These are phyloP conservation scores for Helicoverpa assulta DNA, from an alignment of 2,888 invertebrate species.

Conservation along the genomic window DNA sequence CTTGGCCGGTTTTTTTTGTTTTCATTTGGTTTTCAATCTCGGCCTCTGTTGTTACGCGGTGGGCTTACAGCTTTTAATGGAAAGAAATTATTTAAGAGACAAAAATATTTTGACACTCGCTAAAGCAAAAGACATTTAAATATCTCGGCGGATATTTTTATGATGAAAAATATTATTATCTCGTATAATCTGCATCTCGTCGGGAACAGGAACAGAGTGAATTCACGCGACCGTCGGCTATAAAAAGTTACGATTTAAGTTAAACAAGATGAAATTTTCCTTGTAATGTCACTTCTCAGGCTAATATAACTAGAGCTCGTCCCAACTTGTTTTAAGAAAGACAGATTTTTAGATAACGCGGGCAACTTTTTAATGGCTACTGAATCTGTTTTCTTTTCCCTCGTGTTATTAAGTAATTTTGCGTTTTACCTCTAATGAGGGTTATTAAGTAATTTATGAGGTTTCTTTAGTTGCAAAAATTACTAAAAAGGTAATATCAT, in stretches of 20 bases:
- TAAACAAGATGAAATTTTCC: conserved; percentile 78
- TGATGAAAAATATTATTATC: conserved; percentile 49
- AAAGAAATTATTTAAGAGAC: conserved; percentile 35
- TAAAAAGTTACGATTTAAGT: conserved; percentile 79
- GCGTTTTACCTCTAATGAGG: conserved; percentile 40
- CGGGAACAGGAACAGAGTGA: conserved; percentile 59
- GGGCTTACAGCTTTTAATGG: conserved; percentile 48
- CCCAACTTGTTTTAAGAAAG: conserved; percentile 68
- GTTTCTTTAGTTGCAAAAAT: conserved; percentile 1
- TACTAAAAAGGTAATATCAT: conserved; percentile 1
- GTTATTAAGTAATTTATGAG: conserved; percentile 9
- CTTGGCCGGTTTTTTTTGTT: too few species aligned
- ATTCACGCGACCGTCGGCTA: conserved; percentile 68
- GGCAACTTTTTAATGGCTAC: conserved; percentile 66
- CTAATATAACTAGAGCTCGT: conserved; percentile 68
- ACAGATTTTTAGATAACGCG: conserved; percentile 71
- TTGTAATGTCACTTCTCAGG: conserved; percentile 76
- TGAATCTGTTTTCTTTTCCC: conserved; percentile 49
- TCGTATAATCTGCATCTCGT: conserved; percentile 51
- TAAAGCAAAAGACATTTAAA: conserved; percentile 18
- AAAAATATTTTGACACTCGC: conserved; percentile 26
- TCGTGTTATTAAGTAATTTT: conserved; percentile 42
- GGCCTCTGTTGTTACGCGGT: conserved; percentile 42
- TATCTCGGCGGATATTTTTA: conserved; percentile 36
- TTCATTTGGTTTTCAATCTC: conserved; percentile 60